Base-by-base conservation (phyloP, 1,140 invertebrate genomes). In the Eulimnadia texana region DNA sequence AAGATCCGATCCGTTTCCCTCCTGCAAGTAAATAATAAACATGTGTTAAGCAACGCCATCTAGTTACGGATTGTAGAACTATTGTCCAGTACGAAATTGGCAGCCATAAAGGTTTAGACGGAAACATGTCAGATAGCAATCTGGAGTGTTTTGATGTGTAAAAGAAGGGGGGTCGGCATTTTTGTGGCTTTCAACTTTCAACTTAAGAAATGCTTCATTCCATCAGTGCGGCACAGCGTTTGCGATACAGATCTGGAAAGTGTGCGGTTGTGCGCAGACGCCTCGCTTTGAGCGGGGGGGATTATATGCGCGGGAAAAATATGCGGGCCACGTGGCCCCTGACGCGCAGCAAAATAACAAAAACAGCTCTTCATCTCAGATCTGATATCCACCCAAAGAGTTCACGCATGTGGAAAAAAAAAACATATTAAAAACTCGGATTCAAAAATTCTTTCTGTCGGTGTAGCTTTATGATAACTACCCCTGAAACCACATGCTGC, bases 1-100 rank as follows among this genome's bases (percentile, higher is more conserved):
- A 13, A 58, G 51, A 23, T 63, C 20, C 23, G 28, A 25, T 13
- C 25, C 63, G 19, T 64, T 42, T 55, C 24, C 61, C 24, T 53
- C 50, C 61, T 54, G 53, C 20, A 47, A 57, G 56, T 42, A 62
- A 22, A 54, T 2, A 22, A 58, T 58, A 62, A 29, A 1, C 3
- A 47, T 61, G 33, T 9, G 16, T 42, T 42, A 9, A 6, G 6
- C 6, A 16, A 42, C 33, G 33, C 33, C 33, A 42, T 42, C 33
- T 42, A 42, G 33, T 16, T 6, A 6, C 16, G 16, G 33, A n/a
- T n/a, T n/a, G n/a, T n/a, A n/a, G n/a, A n/a, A n/a, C n/a, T 42
- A 42, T 9, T 42, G 16, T 6, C 33, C 33, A 16, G 6, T 42
- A 42, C 33, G 33, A 9, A 42, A 16, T 42, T 42, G 33, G 16